Evolutionary conservation across 2,113 vertebrate genomes (phyloP), one percentile per base, ranked within the genome.

Genomic region (Hyperoodon ampullatus): DNA sequence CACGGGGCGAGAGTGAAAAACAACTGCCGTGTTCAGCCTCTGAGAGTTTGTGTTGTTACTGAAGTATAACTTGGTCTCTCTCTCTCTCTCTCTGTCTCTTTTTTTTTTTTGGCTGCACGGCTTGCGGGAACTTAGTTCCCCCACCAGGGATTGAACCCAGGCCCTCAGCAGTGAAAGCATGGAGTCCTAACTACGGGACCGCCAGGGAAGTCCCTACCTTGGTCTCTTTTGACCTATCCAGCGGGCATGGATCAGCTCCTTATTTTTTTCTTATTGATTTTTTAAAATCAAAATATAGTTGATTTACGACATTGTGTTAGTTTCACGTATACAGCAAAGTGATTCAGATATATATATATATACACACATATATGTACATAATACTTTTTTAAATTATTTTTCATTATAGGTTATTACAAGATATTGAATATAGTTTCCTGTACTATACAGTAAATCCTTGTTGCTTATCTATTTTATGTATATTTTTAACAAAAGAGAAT

Each of bases 11-110:
- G 39, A 65, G 58, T 84, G 68, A 74, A 65, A 93, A 53, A 92
- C 39, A 50, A n/a, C 71, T 33, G 35, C 28, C 72, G 8, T 84
- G 33, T 50, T 23, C 28, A 83, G 68, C 80, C 66, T 50, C 90
- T 84, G 55, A 63, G 68, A 72, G 33, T 83, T 55, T 93, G 61
- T 77, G n/a, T 86, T 55, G 47, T 93, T 77, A n/a, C 61, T 93
- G 61, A 58, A 39, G 60, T 55, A 39, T 85, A 58, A 14, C 47
- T 88, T 23, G 44, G 83, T 66, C 72, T 87, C 60, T 61, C 60
- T 60, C 58, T 60, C 58, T 60, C 6, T 60, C 53, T 55, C 53
- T 55, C 10, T 42, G 3, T 50, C 11, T 47, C 14, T 18, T 30
- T 30, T 50, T 75, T 18, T 47, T 44, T 47, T 75, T 50, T 75